Evolutionary conservation across 2,113 vertebrate genomes (phyloP).

Genomic region (Nothoprocta pentlandii): DNA sequence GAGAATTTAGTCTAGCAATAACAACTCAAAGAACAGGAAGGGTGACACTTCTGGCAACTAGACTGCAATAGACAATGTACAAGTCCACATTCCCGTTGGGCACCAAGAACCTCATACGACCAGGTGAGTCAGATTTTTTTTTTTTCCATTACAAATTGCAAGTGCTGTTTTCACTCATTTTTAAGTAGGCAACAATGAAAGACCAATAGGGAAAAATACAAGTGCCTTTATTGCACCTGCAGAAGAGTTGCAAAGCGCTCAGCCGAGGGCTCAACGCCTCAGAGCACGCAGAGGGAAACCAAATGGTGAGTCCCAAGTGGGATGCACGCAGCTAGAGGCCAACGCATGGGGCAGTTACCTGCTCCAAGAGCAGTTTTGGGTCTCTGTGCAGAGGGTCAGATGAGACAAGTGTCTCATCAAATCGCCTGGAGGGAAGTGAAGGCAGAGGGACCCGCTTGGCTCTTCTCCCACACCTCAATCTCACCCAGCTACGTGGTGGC

Average conservation of each 20-base stretch:
- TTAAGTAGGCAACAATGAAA: background rate
- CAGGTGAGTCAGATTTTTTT: background rate
- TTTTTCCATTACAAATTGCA: background rate
- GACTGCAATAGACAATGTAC: constrained; percentile 28
- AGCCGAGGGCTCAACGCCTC: background rate
- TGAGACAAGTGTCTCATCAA: background rate
- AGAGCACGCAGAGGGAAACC: background rate
- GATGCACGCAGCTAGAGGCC: background rate
- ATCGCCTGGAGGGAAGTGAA: fast-evolving
- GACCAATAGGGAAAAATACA: background rate
- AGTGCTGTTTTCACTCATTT: background rate
- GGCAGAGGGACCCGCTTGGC: background rate
- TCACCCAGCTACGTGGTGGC: fast-evolving
- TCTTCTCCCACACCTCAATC: background rate
- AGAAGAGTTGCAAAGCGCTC: constrained; percentile 48
- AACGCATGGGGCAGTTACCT: background rate
- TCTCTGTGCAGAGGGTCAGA: background rate
- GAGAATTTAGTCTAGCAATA: constrained; percentile 2
- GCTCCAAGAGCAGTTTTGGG: background rate
- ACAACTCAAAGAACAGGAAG: constrained; percentile 26
- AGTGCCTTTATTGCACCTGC: background rate
- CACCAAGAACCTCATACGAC: background rate
- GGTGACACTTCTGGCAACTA: constrained; percentile 20
- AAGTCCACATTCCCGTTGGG: background rate
- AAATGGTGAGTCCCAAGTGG: background rate